Conservation (phyloP, 2,113 vertebrate genomes). For the Syngnathus typhle region DNA sequence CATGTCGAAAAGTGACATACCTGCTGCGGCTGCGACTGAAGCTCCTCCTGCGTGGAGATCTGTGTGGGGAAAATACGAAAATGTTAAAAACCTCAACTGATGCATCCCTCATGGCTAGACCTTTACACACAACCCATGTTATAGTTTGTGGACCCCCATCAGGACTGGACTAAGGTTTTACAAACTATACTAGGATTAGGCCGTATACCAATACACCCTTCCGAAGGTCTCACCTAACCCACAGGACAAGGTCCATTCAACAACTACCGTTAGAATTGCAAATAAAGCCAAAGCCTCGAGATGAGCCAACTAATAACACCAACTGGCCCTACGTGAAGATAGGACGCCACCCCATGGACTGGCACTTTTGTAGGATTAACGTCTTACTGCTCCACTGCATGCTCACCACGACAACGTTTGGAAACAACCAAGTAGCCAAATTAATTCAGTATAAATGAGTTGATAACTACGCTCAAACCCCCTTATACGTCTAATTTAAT, state of each 20-base stretch:
- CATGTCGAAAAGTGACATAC: conserved; percentile 53
- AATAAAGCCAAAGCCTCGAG: not conserved
- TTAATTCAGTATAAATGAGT: conserved; percentile 30
- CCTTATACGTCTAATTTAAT: conserved; percentile 37
- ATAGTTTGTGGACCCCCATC: conserved; percentile 33
- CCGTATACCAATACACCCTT: not conserved
- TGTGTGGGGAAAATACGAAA: conserved; percentile 65
- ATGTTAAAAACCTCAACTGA: conserved; percentile 21
- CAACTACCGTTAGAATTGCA: not conserved
- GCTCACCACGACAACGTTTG: conserved; percentile 16
- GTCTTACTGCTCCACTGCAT: conserved; percentile 42
- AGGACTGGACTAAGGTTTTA: conserved; percentile 19
- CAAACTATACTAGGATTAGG: not conserved
- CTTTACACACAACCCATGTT: conserved; percentile 24
- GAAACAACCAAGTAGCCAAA: conserved; percentile 26
- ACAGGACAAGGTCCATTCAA: conserved; percentile 17
- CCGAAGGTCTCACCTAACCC: conserved; percentile 18
- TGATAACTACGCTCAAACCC: conserved; percentile 46
- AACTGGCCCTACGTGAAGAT: not conserved
- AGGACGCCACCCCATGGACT: conserved; percentile 21
- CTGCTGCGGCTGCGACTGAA: conserved; percentile 97
- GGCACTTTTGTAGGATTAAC: conserved; percentile 17
- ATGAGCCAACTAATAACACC: conserved; percentile 1
- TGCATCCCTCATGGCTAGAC: conserved; percentile 3
- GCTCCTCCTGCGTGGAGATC: conserved; percentile 97